These are phyloP conservation scores for Sebastes cheni DNA, from an alignment of 2,797 vertebrate genomes.

Conservation along the genomic window DNA sequence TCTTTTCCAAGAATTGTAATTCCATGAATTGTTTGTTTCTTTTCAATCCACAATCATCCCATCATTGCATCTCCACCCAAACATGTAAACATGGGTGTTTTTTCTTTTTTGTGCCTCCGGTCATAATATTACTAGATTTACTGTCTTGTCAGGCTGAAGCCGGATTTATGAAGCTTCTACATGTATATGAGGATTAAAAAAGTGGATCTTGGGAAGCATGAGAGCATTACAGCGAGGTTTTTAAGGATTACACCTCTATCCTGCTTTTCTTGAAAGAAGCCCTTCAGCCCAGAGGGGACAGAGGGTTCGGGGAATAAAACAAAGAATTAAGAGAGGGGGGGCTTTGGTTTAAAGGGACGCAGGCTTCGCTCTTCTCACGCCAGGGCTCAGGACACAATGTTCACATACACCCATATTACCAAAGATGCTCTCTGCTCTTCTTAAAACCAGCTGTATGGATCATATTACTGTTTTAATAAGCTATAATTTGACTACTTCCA, in stretches of 20 bases:
- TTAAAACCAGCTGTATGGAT: conserved; percentile 2
- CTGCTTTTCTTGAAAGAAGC: conserved; percentile 82
- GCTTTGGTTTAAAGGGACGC: conserved; percentile 34
- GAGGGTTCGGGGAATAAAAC: conserved; percentile 61
- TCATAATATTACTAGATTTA: conserved; percentile 71
- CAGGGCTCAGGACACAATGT: conserved; percentile 15
- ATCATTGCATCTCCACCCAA: conserved; percentile 14
- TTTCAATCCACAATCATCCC: conserved; percentile 19
- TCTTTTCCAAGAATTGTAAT: conserved; percentile 42
- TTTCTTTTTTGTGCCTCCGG: not conserved
- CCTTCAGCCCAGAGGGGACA: conserved; percentile 54
- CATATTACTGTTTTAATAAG: not conserved
- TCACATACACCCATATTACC: not conserved
- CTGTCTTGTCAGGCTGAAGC: conserved; percentile 66
- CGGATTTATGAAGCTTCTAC: conserved; percentile 79
- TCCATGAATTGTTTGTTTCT: conserved; percentile 24
- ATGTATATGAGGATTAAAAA: conserved; percentile 80
- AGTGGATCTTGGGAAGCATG: conserved; percentile 78
- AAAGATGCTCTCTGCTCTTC: not conserved
- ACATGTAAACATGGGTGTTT: conserved; percentile 37
- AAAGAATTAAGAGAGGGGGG: conserved; percentile 64
- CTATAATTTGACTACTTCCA: not conserved
- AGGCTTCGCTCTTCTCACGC: conserved; percentile 33
- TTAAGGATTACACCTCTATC: conserved; percentile 82
- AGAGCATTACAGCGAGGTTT: conserved; percentile 80